A percentile compares a stretch with the other conserved stretches of the same genome.
Conservation (phyloP, 2,113 vertebrate species). For the Sterna hirundo region DNA sequence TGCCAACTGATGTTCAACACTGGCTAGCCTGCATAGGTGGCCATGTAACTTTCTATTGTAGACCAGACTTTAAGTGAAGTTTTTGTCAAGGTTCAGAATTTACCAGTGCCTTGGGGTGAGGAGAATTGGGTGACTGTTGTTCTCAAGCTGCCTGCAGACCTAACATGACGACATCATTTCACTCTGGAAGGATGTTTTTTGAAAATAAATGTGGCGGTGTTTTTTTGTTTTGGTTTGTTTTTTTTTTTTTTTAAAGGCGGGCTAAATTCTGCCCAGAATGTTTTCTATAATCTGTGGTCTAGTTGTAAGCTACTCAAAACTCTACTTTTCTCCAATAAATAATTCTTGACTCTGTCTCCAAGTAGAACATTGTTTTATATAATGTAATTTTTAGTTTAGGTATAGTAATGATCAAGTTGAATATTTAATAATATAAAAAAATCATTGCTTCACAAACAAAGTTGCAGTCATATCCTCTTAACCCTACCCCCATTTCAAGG, state of each 20-base stretch:
- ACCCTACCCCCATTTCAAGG: not conserved
- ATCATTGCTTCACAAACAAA: not conserved
- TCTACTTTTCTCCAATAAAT: not conserved
- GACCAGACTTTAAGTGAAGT: not conserved
- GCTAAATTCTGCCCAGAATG: not conserved
- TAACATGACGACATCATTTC: not conserved
- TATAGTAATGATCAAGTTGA: not conserved
- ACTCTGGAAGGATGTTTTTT: not conserved
- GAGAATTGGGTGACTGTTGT: not conserved
- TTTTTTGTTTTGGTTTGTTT: not conserved
- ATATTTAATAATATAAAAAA: not conserved
- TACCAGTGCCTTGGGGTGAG: not conserved
- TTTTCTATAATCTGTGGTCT: not conserved
- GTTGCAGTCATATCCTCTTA: not conserved
- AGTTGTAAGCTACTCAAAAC: not conserved
- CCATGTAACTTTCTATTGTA: not conserved
- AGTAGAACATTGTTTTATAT: not conserved
- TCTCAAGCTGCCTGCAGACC: not conserved
- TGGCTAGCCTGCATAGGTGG: not conserved
- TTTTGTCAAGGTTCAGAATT: not conserved
- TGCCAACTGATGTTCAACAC: no score
- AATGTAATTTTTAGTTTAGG: not conserved
- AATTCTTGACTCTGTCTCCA: not conserved
- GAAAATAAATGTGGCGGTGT: not conserved
- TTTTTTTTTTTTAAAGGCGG: not conserved